These are phyloP conservation scores for Nymphalis polychloros DNA, from an alignment of 2,888 invertebrate species.

Conservation along the genomic window DNA sequence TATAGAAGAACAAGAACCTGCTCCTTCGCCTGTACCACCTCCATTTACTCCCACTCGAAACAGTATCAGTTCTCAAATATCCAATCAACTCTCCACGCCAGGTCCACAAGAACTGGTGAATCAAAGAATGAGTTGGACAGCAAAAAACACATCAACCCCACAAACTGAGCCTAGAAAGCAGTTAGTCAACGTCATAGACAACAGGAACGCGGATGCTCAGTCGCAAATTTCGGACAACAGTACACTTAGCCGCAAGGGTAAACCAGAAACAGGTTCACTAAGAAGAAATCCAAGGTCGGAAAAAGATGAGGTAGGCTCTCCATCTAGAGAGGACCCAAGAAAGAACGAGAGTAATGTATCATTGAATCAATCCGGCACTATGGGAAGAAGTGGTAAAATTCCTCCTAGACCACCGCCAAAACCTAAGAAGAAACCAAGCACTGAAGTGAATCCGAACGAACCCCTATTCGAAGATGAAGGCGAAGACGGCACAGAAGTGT, in stretches of 20 bases:
- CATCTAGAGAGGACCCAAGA: constrained; percentile 65
- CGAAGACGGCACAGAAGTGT: constrained; percentile 94
- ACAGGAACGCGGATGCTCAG: constrained; percentile 59
- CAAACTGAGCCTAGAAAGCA: constrained; percentile 73
- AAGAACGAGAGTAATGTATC: constrained; percentile 63
- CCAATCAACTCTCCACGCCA: constrained; percentile 73
- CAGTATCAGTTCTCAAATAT: constrained; percentile 77
- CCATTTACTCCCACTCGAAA: constrained; percentile 68
- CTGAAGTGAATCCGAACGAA: constrained; percentile 82
- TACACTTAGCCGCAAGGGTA: constrained; percentile 72
- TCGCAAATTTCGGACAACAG: constrained; percentile 64
- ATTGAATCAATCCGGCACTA: constrained; percentile 71
- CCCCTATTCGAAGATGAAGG: constrained; percentile 93
- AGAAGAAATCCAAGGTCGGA: constrained; percentile 66
- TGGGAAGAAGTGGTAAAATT: constrained; percentile 84
- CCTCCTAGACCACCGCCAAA: constrained; percentile 92
- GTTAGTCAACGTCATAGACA: constrained; percentile 58
- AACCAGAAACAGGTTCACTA: constrained; percentile 78
- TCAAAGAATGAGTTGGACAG: constrained; percentile 77
- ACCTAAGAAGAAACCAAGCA: constrained; percentile 88
- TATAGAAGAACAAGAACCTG: constrained; percentile 79
- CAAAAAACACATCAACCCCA: constrained; percentile 75
- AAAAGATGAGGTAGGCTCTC: constrained; percentile 62
- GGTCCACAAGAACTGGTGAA: constrained; percentile 77
- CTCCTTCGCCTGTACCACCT: constrained; percentile 75